Percentiles rank a stretch among this genome's conserved stretches.
Conservation (phyloP, 2,797 vertebrate species). For the Hemitrygon akajei region DNA sequence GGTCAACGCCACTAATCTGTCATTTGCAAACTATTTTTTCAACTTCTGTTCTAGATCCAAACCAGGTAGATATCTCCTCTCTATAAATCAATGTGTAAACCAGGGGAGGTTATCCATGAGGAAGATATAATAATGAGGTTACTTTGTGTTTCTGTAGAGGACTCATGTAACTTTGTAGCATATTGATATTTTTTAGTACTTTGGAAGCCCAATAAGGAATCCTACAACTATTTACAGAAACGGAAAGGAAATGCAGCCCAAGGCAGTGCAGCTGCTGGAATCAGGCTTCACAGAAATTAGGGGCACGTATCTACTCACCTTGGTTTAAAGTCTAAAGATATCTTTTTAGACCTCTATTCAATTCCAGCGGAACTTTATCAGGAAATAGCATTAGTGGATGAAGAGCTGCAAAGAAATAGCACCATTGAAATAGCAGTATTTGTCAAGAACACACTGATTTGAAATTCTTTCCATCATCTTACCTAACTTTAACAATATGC, state of each 20-base stretch:
- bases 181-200: not conserved
- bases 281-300: not conserved
- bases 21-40: not conserved
- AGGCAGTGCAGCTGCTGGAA: not conserved
- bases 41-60: not conserved
- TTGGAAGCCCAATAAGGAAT: not conserved
- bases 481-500: not conserved
- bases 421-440: not conserved
- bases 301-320: not conserved
- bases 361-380: not conserved
- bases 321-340: not conserved
- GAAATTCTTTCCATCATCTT: not conserved
- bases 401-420: not conserved
- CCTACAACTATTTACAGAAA: not conserved
- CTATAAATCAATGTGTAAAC: not conserved
- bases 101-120: not conserved
- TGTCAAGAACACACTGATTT: not conserved
- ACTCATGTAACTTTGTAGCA: not conserved
- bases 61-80: not conserved
- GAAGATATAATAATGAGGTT: not conserved
- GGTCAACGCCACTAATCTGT: not conserved
- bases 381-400: not conserved
- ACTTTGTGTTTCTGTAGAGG: not conserved
- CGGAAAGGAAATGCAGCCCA: not conserved
- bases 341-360: not conserved